These are phyloP conservation scores for Amblyteles armatorius DNA, from an alignment of 2,888 invertebrate species.

Conservation along the genomic window DNA sequence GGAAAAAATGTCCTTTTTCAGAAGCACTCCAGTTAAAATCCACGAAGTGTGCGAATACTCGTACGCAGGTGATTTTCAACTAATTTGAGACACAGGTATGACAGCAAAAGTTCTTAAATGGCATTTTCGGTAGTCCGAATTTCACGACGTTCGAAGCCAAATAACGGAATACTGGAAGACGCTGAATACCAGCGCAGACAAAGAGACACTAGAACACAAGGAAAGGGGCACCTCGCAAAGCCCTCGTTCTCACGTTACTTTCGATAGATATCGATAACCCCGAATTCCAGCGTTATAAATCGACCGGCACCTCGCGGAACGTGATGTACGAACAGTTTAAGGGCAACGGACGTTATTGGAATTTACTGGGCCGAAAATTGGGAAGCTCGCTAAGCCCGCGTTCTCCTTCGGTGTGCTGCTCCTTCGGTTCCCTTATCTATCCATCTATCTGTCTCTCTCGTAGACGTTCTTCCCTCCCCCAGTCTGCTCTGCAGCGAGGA, in stretches of 20 bases:
- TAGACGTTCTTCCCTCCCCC: conserved; percentile 36
- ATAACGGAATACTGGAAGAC: neutral
- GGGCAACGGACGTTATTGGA: conserved; percentile 81
- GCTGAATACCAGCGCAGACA: conserved; percentile 53
- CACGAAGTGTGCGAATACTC: no score
- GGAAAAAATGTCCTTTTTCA: no score
- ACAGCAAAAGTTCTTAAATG: neutral
- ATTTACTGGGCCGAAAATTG: conserved; percentile 82
- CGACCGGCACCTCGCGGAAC: conserved; percentile 70
- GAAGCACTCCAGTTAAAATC: no score
- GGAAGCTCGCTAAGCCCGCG: conserved; percentile 74
- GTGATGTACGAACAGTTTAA: conserved; percentile 81
- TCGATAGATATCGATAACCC: conserved; percentile 78
- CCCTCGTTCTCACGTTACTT: conserved; percentile 28
- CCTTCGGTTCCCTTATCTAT: conserved; percentile 40
- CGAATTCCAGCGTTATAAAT: conserved; percentile 80
- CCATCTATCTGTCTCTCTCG: conserved; percentile 38
- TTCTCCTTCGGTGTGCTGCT: conserved; percentile 56
- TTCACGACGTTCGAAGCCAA: conserved; percentile 8
- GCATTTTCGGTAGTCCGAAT: conserved; percentile 11
- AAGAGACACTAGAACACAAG: conserved; percentile 40
- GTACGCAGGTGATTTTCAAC: neutral
- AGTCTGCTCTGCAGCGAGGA: conserved; percentile 6
- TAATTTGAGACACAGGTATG: neutral
- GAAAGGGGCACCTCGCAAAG: conserved; percentile 7